A percentile compares a stretch with the other conserved stretches of the same genome.
These are phyloP conservation scores for Penaeus chinensis DNA, from an alignment of 1,140 invertebrate genomes.

Conservation along the genomic window DNA sequence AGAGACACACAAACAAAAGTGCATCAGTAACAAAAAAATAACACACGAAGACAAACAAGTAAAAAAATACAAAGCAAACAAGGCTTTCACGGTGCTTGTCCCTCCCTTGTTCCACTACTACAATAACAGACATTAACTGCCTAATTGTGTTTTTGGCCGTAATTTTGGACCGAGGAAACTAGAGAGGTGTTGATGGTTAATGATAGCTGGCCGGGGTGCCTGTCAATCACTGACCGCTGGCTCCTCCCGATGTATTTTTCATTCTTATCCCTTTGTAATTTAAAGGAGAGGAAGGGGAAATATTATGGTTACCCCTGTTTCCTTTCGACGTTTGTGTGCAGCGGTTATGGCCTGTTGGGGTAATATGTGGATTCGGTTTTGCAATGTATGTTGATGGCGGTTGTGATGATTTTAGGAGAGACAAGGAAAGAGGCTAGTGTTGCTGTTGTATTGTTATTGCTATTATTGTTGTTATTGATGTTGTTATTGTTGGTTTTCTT, in stretches of 20 bases:
- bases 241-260: constrained; percentile 18
- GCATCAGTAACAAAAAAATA: not conserved
- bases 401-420: too few species aligned
- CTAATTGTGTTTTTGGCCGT: constrained; percentile 56
- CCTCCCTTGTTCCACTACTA: not conserved
- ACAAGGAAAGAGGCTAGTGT: too few species aligned
- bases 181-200: constrained; percentile 58
- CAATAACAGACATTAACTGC: constrained; percentile 50
- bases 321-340: too few species aligned
- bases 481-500: too few species aligned
- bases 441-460: too few species aligned
- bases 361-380: too few species aligned
- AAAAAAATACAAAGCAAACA: constrained; percentile 2
- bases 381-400: too few species aligned
- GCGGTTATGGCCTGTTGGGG: too few species aligned
- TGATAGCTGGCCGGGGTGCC: constrained; percentile 42
- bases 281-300: too few species aligned
- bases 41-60: constrained; percentile 1
- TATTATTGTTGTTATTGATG: too few species aligned
- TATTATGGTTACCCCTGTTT: too few species aligned
- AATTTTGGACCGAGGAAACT: constrained; percentile 57
- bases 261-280: not conserved
- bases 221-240: constrained; percentile 38
- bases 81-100: not conserved
- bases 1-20: not conserved